These are phyloP conservation scores for Antheraea pernyi DNA, from an alignment of 1,140 invertebrate species.

Conservation along the genomic window DNA sequence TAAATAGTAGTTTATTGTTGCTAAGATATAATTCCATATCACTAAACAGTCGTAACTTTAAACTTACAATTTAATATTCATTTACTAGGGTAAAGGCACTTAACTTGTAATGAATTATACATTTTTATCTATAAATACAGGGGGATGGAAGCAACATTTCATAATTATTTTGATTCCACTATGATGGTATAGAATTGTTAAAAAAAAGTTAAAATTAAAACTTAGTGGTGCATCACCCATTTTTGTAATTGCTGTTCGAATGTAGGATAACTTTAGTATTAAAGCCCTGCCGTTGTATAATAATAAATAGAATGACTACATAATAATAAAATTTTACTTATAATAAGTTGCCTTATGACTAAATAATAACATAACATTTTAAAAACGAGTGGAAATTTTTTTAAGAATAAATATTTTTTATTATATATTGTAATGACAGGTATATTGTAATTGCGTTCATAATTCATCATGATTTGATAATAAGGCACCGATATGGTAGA, in stretches of 20 bases:
- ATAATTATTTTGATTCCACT: not conserved
- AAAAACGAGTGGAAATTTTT: slow-evolving; percentile 7
- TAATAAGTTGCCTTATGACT: not conserved
- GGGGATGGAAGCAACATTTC: not conserved
- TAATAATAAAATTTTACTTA: not conserved
- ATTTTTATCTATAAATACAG: not conserved
- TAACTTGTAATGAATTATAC: slow-evolving; percentile 10
- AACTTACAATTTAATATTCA: slow-evolving; percentile 20
- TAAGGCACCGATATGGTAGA: slow-evolving; percentile 30
- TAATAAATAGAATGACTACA: not conserved
- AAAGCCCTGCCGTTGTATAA: not conserved
- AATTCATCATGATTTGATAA: slow-evolving; percentile 10
- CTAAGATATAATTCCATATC: slow-evolving; percentile 42
- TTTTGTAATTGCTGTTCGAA: not conserved
- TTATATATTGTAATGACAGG: slow-evolving; percentile 11
- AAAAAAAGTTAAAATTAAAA: not conserved
- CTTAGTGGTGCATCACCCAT: too few relatives aligned
- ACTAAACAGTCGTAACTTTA: slow-evolving; percentile 38
- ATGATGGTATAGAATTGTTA: not conserved
- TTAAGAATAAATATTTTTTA: slow-evolving; percentile 9
- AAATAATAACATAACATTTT: slow-evolving; percentile 9
- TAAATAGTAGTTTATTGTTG: slow-evolving; percentile 40
- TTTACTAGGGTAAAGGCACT: slow-evolving; percentile 40
- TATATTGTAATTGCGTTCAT: slow-evolving; percentile 16
- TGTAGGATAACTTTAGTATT: not conserved